These are phyloP conservation scores for Cettia cetti DNA, from an alignment of 2,113 vertebrate genomes.

Conservation along the genomic window DNA sequence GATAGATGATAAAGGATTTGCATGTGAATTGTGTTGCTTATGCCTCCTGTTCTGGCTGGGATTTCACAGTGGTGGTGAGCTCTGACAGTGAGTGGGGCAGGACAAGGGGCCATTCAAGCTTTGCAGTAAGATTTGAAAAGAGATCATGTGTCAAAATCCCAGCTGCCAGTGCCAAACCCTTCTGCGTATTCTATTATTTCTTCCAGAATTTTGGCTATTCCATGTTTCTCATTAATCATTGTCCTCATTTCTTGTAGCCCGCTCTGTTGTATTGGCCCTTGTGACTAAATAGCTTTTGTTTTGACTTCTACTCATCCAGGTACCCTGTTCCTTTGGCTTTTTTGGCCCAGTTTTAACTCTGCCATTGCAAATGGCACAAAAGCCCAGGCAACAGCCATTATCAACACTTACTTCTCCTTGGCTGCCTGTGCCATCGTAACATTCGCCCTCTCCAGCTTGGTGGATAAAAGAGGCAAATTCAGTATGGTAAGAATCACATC, in stretches of 20 bases:
- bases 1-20: neutral
- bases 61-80: neutral
- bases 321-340: slow-evolving; percentile 88
- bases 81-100: neutral
- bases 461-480: slow-evolving; percentile 86
- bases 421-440: slow-evolving; percentile 82
- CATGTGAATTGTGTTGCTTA: neutral
- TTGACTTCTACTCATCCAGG: slow-evolving; percentile 54
- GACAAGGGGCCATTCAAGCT: neutral
- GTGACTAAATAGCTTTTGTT: neutral
- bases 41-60: neutral
- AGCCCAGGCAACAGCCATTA: slow-evolving; percentile 71
- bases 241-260: neutral
- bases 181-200: neutral
- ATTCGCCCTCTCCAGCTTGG: slow-evolving; percentile 87
- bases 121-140: neutral
- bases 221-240: neutral
- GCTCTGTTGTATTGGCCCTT: neutral
- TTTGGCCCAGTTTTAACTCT: slow-evolving; percentile 98
- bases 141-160: neutral
- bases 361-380: slow-evolving; percentile 67
- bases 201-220: neutral
- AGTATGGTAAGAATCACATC: slow-evolving; percentile 81
- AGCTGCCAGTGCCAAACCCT: neutral
- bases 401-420: slow-evolving; percentile 92